Evolutionary conservation across 2,113 vertebrate species (phyloP), one percentile per base, ranked within the genome.

Genomic region (Cyphomyrus discorhynchus): DNA sequence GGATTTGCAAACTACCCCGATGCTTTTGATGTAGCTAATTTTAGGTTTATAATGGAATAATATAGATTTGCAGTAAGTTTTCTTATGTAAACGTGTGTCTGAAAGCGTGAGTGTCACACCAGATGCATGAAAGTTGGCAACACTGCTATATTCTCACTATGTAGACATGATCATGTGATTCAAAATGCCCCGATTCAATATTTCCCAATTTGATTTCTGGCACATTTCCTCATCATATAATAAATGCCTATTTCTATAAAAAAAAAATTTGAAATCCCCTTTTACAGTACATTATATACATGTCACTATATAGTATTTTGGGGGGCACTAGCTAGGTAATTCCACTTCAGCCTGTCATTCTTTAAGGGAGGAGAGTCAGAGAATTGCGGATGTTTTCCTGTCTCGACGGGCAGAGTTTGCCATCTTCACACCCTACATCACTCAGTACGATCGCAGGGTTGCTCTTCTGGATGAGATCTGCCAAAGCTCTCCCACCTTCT

Each of bases 381-480:
- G 94, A 91, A 96, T 99, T 90, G 98, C 98, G 24, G 97, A 98
- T 80, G 91, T 98, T 92, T 97, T 99, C 92, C 93, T 99, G 91
- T 95, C 95, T 86, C 96, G 95, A 86, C 97, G 95, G 92, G 95
- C 96, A 88, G 96, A 95, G 90, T 97, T 99, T 88, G 92, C 96
- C 88, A 95, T 97, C 91, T 99, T 98, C 8, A 96, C 95, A 5
- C 92, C 96, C 53, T 98, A 97, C 88, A 97, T 99, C 47, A 94
- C 94, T 24, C 95, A 98, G 91, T 99, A 98, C 24, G 98, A 99
- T 91, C 95, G 94, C 89, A 97, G 95, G 92, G 95, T 97, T 93
- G 95, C 93, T 91, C 94, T 98, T 92, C 95, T 99, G 62, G 95
- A 97, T 87, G 96, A 98, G 90, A 96, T 91, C 93, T 97, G 97